Percentiles rank a stretch among this genome's conserved stretches.
phyloP scores from a whole-genome alignment of 2,888 invertebrate genomes.

The Ryuthela nishihirai region DNA sequence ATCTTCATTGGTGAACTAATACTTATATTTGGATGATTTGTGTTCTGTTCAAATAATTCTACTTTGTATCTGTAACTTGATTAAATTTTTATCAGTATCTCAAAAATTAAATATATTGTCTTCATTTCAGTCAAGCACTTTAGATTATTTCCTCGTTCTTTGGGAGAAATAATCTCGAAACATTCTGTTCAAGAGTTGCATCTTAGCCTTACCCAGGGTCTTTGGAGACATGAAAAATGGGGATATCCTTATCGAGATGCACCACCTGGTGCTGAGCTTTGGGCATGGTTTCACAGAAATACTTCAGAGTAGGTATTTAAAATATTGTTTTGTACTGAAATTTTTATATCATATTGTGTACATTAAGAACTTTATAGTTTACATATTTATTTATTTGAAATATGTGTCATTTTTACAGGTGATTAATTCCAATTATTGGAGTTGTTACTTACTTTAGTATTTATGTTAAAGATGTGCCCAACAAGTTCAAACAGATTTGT shows the following conservation, averaged over 20 bases:
- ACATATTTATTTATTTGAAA: no score
- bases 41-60: no score
- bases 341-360: neutral
- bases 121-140: slow-evolving; percentile 69
- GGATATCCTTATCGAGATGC: slow-evolving; percentile 87
- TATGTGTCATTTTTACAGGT: no score
- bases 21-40: no score
- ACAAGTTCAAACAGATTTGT: no score
- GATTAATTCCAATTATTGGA: no score
- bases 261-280: slow-evolving; percentile 89
- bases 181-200: slow-evolving; percentile 87
- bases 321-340: neutral
- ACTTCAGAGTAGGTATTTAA: slow-evolving; percentile 25
- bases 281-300: slow-evolving; percentile 80
- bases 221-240: slow-evolving; percentile 92
- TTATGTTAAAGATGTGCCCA: no score
- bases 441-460: no score
- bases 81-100: no score
- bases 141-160: slow-evolving; percentile 77
- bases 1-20: no score
- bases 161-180: slow-evolving; percentile 76
- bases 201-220: slow-evolving; percentile 84
- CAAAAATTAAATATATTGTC: no score
- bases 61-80: no score
- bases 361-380: neutral